Base-by-base conservation (phyloP, 1,140 invertebrate species). In the Drosophila nebulosa region DNA sequence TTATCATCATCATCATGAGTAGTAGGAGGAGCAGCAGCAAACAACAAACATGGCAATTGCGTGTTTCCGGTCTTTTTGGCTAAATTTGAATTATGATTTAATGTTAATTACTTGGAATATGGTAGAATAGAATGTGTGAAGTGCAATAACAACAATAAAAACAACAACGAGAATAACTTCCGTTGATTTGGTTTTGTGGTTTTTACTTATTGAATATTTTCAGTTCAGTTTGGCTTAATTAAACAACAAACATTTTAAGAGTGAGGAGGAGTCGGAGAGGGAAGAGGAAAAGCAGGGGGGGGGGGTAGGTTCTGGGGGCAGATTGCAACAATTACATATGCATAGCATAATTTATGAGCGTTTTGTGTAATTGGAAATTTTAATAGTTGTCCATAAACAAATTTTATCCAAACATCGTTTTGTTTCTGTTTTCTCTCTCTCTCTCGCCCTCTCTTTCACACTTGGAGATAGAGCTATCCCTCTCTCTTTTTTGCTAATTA, bases 21-120 rank as follows among this genome's bases (percentile, higher is more conserved):
- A 27, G 50, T 53, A 57, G 53, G 27, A 55, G 57, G 26, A 14
- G n/a, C 39, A 55, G 36, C 30, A 55, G 27, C 61, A 52, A 27
- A 50, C 50, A 71, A 66, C 62, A 71, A 65, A 67, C 68, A 75
- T 55, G 32, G 51, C 69, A 75, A 77, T 84, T 86, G 65, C 56
- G 27, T 69, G 61, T 85, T 85, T 86, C 78, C 80, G 80, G 64
- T 42, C 67, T 78, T 55, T 80, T 64, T 66, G 65, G 26, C 66
- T 50, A 69, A 64, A 62, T 76, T 60, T 61, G 64, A 84, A 79
- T 85, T 85, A 85, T 86, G 80, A 85, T 78, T 86, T 74, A 86
- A 85, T 85, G 81, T 88, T 81, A 85, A 85, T 85, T 85, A 81
- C 81, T 74, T 74, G 77, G 39, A 84, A 80, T 80, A 86, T 86